Percentiles rank a stretch among this genome's conserved stretches.
Conservation (phyloP, 2,888 invertebrate genomes). For the Pseudeuparius sepicola region DNA sequence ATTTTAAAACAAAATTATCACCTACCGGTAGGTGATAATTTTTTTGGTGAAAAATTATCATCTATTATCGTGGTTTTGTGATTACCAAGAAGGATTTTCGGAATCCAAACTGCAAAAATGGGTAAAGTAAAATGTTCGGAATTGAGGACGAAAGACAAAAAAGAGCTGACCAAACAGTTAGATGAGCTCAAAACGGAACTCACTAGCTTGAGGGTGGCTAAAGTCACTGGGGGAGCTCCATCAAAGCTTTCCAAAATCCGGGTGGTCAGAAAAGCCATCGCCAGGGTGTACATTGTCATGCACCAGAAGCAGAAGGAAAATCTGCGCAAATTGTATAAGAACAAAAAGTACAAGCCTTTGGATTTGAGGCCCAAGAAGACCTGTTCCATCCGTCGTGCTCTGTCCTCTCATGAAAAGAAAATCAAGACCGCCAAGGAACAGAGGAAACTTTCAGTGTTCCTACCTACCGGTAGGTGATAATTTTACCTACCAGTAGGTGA, state of each 20-base stretch:
- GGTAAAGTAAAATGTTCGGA: constrained; percentile 96
- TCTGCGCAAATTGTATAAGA: constrained; percentile 86
- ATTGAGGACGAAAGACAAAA: constrained; percentile 91
- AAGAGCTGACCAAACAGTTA: constrained; percentile 93
- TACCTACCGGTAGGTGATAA: too few species aligned
- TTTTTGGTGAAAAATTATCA: too few species aligned
- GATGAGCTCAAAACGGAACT: constrained; percentile 96
- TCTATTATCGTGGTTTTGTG: too few species aligned
- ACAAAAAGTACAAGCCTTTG: constrained; percentile 94
- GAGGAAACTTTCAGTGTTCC: constrained; percentile 78
- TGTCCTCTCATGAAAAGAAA: constrained; percentile 76
- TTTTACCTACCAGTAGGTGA: too few species aligned
- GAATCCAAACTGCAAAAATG: too few species aligned
- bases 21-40: too few species aligned
- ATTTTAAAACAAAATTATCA: too few species aligned
- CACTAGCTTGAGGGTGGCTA: constrained; percentile 87
- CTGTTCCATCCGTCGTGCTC: constrained; percentile 83
- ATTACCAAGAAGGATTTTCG: too few species aligned
- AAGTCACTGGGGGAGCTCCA: constrained; percentile 97
- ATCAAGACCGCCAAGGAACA: constrained; percentile 86
- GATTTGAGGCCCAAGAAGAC: constrained; percentile 97
- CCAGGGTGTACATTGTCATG: constrained; percentile 96
- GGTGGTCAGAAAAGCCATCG: constrained; percentile 96
- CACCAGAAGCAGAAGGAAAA: constrained; percentile 99
- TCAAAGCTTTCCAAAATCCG: constrained; percentile 99